These are phyloP conservation scores for Pyrocoelia pectoralis DNA, from an alignment of 2,888 invertebrate species.

Conservation along the genomic window DNA sequence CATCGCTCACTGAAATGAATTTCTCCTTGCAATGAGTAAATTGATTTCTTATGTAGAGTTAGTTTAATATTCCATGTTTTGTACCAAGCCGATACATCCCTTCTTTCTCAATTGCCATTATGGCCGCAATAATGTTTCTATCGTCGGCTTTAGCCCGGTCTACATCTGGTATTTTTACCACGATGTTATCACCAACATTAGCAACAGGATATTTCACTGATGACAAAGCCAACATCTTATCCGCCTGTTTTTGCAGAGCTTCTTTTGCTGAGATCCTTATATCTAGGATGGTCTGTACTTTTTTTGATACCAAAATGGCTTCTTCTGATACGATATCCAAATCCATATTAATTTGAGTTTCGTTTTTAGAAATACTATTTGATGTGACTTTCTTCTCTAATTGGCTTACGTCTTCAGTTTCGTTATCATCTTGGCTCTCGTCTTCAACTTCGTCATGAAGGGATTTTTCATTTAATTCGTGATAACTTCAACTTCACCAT, in stretches of 20 bases:
- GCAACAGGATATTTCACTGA: background rate
- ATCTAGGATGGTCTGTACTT: too few species aligned
- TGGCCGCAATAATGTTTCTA: conserved; percentile 24
- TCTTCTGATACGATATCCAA: conserved; percentile 44
- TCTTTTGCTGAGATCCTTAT: too few species aligned
- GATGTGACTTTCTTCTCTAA: too few species aligned
- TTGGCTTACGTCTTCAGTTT: too few species aligned
- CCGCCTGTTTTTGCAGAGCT: conserved; percentile 4
- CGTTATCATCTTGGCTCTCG: too few species aligned
- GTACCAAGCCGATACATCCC: conserved; percentile 24
- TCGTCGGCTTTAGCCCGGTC: conserved; percentile 16
- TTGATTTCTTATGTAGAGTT: conserved; percentile 29
- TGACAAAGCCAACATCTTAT: background rate
- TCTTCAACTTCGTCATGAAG: too few species aligned
- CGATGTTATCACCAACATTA: background rate
- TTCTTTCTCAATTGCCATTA: conserved; percentile 17
- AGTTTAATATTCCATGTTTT: conserved; percentile 30
- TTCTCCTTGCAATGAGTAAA: background rate
- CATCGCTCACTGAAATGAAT: background rate
- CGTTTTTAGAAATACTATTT: too few species aligned
- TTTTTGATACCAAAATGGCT: background rate
- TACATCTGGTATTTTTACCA: background rate
- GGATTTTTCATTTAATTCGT: too few species aligned
- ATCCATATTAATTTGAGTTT: background rate
- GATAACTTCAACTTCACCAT: too few species aligned